Evolutionary conservation across 2,888 invertebrate species (phyloP), one percentile per base, ranked within the genome.

Genomic region (Pardosa pseudoannulata): DNA sequence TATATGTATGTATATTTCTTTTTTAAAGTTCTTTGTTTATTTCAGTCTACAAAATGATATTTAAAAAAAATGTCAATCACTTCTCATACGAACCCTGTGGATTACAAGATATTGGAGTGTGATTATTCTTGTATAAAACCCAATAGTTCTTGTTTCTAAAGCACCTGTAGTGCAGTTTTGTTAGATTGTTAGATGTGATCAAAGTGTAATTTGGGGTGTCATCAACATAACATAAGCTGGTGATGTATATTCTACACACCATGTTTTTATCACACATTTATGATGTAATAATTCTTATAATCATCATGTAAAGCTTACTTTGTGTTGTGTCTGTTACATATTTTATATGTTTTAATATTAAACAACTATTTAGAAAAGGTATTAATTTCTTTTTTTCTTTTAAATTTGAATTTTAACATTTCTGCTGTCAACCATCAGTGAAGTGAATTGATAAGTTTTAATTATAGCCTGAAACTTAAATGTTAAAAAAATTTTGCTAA

Each of bases 121-220:
- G 36, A 13, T 46, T 46, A 46, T 46, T 46, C 41, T 2, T 46
- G 41, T 46, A 16, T 13, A 46, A 16, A 16, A 46, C 6, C 16
- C 16, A n/a, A 46, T 46, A 46, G 19, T 23, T 56, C 23, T 56
- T 56, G 2, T 56, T 19, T 56, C 36, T 36, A 16, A 56, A 56
- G 23, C 23, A 56, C 56, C 23, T 56, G 23, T 56, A 56, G 56
- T 23, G 56, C 56, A 56, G 56, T 56, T 56, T 56, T 46, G 46
- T 19, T 56, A 56, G 56, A 56, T 16, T 56, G 23, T 23, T 56
- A 56, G 56, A 23, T 56, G 56, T 56, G 5, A 56, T 23, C 56
- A 56, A 56, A 56, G 56, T 56, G 23, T 56, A 56, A 56, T 23
- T 56, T 3, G 23, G 46, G 56, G 23, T 56, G 23, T 56, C 56